Percentiles rank a stretch among this genome's conserved stretches.
These are phyloP conservation scores for Eueides isabella DNA, from an alignment of 1,140 invertebrate genomes.

Conservation along the genomic window DNA sequence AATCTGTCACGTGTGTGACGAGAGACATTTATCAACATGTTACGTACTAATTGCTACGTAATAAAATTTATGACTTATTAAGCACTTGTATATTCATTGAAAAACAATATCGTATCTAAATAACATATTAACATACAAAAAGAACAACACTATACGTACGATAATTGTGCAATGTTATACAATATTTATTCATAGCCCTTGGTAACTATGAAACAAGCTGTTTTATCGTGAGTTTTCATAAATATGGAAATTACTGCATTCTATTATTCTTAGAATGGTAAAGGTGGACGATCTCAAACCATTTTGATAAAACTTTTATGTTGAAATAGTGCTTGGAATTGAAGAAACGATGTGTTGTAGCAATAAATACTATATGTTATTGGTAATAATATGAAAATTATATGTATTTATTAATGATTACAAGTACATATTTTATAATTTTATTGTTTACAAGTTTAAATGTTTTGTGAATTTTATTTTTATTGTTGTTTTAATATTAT, in stretches of 20 bases:
- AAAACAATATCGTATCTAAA: not conserved
- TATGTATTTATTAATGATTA: slow-evolving; percentile 4
- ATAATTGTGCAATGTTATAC: slow-evolving; percentile 15
- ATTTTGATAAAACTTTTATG: not conserved
- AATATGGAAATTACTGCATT: slow-evolving; percentile 39
- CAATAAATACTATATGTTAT: not conserved
- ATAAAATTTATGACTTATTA: not conserved
- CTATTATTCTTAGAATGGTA: slow-evolving; percentile 34
- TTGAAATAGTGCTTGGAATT: not conserved
- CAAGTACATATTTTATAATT: not conserved
- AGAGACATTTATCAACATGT: not conserved
- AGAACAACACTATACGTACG: not conserved
- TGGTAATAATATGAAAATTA: slow-evolving; percentile 17
- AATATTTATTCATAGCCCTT: slow-evolving; percentile 26
- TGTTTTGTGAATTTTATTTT: not conserved
- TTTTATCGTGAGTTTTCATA: slow-evolving; percentile 38
- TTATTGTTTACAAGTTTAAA: not conserved
- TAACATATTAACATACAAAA: slow-evolving; percentile 3
- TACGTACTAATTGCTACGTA: not conserved
- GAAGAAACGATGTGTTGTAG: slow-evolving; percentile 17
- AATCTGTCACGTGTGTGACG: no score
- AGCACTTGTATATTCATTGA: not conserved
- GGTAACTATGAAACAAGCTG: slow-evolving; percentile 29
- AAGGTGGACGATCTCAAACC: slow-evolving; percentile 22
- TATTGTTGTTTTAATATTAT: not conserved